Evolutionary conservation across 1,140 invertebrate species (phyloP).

Genomic region (Solenopsis invicta): DNA sequence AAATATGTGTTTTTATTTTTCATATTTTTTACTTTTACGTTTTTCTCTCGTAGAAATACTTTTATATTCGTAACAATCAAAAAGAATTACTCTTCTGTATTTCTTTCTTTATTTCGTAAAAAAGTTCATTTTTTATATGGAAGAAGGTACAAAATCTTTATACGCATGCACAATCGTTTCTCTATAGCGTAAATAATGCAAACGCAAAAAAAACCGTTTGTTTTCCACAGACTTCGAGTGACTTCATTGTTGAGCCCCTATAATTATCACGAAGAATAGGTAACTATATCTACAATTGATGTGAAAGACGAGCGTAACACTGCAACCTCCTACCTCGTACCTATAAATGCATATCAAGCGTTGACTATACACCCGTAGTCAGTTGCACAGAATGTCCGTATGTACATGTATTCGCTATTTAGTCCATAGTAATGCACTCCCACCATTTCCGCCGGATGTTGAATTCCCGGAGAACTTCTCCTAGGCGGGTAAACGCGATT

Average conservation of each 20-base stretch:
- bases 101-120: neutral
- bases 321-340: neutral
- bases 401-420: neutral
- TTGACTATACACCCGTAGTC: neutral
- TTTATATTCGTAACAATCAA: too few species aligned
- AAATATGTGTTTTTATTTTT: neutral
- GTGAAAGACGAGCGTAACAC: conserved; percentile 63
- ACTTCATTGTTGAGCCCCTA: conserved; percentile 42
- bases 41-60: neutral
- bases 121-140: neutral
- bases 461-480: conserved; percentile 47
- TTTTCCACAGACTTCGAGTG: neutral
- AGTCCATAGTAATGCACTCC: conserved; percentile 54
- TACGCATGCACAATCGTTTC: neutral
- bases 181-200: neutral
- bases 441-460: conserved; percentile 69
- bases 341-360: neutral
- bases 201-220: conserved; percentile 32
- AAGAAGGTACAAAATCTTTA: neutral
- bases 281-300: conserved; percentile 71
- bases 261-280: conserved; percentile 49
- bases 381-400: neutral
- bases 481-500: conserved; percentile 36
- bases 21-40: neutral
- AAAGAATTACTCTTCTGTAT: neutral